Percentiles rank a stretch among this genome's conserved stretches.
phyloP scores from a whole-genome alignment of 1,140 invertebrate genomes.

The Bombus superbus region DNA sequence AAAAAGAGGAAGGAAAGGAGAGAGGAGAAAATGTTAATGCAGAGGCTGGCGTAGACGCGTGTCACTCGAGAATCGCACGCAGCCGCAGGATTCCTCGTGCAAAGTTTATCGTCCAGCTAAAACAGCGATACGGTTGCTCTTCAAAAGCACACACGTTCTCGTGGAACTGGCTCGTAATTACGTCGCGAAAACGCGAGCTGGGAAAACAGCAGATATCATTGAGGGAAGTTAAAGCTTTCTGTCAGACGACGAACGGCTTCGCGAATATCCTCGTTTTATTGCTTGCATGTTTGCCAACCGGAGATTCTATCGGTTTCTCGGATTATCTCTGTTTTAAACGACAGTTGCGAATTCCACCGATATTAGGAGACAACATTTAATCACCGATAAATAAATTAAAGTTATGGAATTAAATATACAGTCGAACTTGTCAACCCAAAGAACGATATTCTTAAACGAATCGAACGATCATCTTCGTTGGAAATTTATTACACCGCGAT shows the following conservation, averaged over 20 bases:
- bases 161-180: constrained; percentile 15
- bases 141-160: not conserved
- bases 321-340: too few relatives aligned
- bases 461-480: too few relatives aligned
- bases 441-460: too few relatives aligned
- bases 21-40: not conserved
- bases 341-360: not conserved
- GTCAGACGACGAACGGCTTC: not conserved
- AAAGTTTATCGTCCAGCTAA: constrained; percentile 13
- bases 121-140: constrained; percentile 7
- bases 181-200: constrained; percentile 11
- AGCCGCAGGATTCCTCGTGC: not conserved
- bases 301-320: constrained; percentile 4
- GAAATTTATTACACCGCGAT: too few relatives aligned
- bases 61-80: not conserved
- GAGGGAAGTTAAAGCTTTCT: not conserved
- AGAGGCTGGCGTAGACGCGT: not conserved
- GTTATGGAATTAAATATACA: too few relatives aligned
- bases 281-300: not conserved
- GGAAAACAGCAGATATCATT: not conserved
- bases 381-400: too few relatives aligned
- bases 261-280: constrained; percentile 24
- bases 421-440: too few relatives aligned
- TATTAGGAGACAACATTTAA: too few relatives aligned
- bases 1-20: too few relatives aligned